Evolutionary conservation across 2,113 vertebrate species (phyloP), one percentile per base, ranked within the genome.

Genomic region (Dasyornis broadbenti): DNA sequence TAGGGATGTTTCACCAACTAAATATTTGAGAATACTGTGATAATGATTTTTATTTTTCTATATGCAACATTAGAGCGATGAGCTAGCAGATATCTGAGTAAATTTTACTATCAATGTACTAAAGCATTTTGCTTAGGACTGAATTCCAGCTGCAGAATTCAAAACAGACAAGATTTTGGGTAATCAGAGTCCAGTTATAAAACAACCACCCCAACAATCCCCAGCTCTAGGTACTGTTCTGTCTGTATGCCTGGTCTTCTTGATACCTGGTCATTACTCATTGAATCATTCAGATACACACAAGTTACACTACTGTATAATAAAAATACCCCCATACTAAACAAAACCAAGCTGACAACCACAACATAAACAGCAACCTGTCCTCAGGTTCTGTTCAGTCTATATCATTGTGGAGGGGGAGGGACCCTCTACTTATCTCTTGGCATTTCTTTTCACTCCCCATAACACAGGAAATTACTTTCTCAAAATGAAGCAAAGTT

Each of bases 401-500:
- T 13, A 5, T 15, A 20, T 1, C 4, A 4, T 3, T 10, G 19
- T 1, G 1, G 2, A 9, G 4, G 4, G 7, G 4, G 3, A 3
- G 16, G 30, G 10, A 7, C 4, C 18, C 4, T 0, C 13, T 10
- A 4, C 22, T 37, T 42, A 45, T 3, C 23, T 78, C 64, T 15
- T 39, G 37, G 17, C 20, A 68, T 44, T 39, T 63, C 49, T 69
- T 72, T 57, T n/a, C 30, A 63, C 37, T 37, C 53, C 37, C 22
- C 24, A 7, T 16, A 75, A 44, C 42, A 56, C 81, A 26, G 6
- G 13, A 85, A 85, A 92, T 39, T 31, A 15, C 13, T 73, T 37
- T 40, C 28, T 84, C 61, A 8, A 92, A 86, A 63, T 4, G 2
- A 86, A 86, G 24, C 27, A 20, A 63, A 52, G 8, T 33, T 78